Evolutionary conservation across 1,140 invertebrate species (phyloP), one percentile per base, ranked within the genome.

Genomic region (Acromyrmex heyeri): DNA sequence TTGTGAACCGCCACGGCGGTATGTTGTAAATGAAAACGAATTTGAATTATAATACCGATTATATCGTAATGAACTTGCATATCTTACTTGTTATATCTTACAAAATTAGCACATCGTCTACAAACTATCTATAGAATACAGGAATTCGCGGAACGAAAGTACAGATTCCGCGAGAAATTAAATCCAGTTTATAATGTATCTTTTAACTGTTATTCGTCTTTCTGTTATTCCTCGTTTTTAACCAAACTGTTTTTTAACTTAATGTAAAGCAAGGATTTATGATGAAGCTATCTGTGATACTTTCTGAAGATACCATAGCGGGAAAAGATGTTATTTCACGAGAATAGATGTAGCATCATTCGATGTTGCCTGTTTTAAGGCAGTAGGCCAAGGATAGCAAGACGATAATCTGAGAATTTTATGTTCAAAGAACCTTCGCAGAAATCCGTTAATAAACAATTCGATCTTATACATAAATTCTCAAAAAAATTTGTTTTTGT

Each of bases 311-410:
- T 38, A 55, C 27, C 61, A 12, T n/a, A 38, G 12, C 30, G 12
- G 57, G 48, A n/a, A 70, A n/a, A 57, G 12, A 14, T 14, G 3
- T 72, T 24, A 78, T 70, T 81, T 6, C 3, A 44, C 55, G 67
- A 73, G 38, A 62, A 61, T 73, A 55, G 62, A 34, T 48, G 14
- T 53, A 72, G 21, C 65, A 70, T 81, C 65, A 76, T 50, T 75
- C 83, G 21, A 70, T 34, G 38, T 44, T 70, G 21, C 8, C 14
- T 55, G 62, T 81, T 72, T 87, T 53, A 53, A 86, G 76, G 67
- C 57, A 91, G 85, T 90, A 76, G 88, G 91, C 87, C 91, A 92
- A 92, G 91, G 91, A 89, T 89, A 91, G 18, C 70, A n/a, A 86
- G 75, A 83, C 53, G 62, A 70, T 86, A 62, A 64, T 78, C 61